These are phyloP conservation scores for Myotis yumanensis DNA, from an alignment of 2,113 vertebrate genomes.

Conservation along the genomic window DNA sequence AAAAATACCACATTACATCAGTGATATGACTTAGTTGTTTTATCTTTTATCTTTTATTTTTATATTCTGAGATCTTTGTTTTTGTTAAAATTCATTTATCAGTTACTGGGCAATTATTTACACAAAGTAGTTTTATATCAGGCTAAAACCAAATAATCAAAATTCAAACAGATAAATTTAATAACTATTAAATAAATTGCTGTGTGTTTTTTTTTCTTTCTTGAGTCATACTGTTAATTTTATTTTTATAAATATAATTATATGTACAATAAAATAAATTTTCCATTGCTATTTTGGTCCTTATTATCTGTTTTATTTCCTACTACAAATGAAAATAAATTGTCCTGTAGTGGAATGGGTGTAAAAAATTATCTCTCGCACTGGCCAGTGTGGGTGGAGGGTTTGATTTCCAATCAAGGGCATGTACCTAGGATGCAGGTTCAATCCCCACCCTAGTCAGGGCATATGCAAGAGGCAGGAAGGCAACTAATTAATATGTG, in stretches of 20 bases:
- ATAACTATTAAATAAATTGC: neutral
- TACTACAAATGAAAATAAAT: neutral
- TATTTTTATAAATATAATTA: conserved; percentile 11
- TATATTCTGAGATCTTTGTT: neutral
- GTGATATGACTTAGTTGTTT: neutral
- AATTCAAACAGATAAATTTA: neutral
- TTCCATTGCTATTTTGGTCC: neutral
- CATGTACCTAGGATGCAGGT: too few relatives aligned
- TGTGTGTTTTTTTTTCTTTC: neutral
- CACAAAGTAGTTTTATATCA: neutral
- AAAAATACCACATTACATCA: neutral
- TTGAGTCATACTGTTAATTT: neutral
- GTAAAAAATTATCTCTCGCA: neutral
- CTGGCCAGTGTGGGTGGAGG: too few relatives aligned
- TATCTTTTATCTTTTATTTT: neutral
- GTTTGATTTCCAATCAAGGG: too few relatives aligned
- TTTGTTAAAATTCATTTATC: neutral
- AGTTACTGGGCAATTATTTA: neutral
- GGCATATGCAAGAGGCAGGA: too few relatives aligned
- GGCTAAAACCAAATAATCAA: neutral
- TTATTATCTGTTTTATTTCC: neutral
- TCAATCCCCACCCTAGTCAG: too few relatives aligned
- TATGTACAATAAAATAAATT: neutral
- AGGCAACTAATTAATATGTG: too few relatives aligned
- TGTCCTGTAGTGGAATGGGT: neutral